These are phyloP conservation scores for Heterodera schachtii DNA, from an alignment of 1,140 invertebrate species.

Conservation along the genomic window DNA sequence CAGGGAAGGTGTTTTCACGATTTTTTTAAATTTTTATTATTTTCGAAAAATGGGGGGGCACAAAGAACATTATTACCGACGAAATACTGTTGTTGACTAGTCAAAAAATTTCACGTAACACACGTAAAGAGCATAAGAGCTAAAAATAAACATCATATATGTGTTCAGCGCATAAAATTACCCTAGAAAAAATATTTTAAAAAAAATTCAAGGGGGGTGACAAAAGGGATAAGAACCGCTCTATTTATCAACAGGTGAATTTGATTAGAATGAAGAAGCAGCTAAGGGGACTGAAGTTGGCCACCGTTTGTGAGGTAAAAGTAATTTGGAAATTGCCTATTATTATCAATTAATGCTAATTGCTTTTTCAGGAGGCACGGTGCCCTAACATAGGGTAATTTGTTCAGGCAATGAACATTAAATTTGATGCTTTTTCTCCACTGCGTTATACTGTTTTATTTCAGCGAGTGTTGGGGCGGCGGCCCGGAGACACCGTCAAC, in stretches of 20 bases:
- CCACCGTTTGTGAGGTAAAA: slow-evolving; percentile 86
- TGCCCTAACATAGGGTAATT: slow-evolving; percentile 93
- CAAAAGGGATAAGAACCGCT: not conserved
- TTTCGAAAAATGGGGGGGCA: too few relatives aligned
- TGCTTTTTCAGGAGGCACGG: slow-evolving; percentile 76
- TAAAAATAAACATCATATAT: too few relatives aligned
- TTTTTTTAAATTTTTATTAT: too few relatives aligned
- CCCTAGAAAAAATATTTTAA: too few relatives aligned
- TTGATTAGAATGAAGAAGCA: slow-evolving; percentile 83
- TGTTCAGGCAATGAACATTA: not conserved
- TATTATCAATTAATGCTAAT: not conserved
- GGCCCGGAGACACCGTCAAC: slow-evolving; percentile 70
- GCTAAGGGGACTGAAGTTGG: slow-evolving; percentile 82
- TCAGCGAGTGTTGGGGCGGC: slow-evolving; percentile 86
- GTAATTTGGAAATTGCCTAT: not conserved
- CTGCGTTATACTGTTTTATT: not conserved
- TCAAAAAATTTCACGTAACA: too few relatives aligned
- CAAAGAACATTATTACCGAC: too few relatives aligned
- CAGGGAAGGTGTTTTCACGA: too few relatives aligned
- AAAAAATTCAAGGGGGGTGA: too few relatives aligned
- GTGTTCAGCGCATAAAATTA: too few relatives aligned
- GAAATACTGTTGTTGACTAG: too few relatives aligned
- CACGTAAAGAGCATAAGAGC: too few relatives aligned
- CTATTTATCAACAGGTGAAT: slow-evolving; percentile 66
- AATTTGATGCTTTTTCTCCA: not conserved